Base-by-base conservation (phyloP, 2,888 invertebrate genomes). In the Agrochola lychnidis region DNA sequence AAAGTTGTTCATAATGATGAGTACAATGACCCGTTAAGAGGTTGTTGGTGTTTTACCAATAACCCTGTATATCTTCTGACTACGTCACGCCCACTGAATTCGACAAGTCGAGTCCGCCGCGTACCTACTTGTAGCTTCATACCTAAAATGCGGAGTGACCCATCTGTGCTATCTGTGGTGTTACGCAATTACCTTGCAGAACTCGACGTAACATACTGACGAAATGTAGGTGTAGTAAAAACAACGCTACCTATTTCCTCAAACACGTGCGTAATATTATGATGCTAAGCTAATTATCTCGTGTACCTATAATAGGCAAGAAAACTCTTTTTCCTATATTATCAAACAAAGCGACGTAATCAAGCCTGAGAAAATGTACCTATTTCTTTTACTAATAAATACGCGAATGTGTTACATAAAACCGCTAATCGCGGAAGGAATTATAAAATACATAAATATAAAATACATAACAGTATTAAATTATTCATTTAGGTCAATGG, bases 401-500 rank as follows among this genome's bases (percentile, higher is more conserved):
- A 57, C 30, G 81, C 61, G 25, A 78, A 70, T 69, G 22, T 36
- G 25, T 75, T 78, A 76, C 76, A 67, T 76, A 73, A 82, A 71
- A 70, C 69, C 48, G 25, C 22, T 40, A 76, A 71, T 56, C 0
- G 42, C 76, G 74, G 78, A 80, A 76, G 64, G 56, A 70, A 67
- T 77, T 51, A 69, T 64, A 51, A 69, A 56, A 64, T n/a, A 12
- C 25, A 45, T 45, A 48, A 48, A 48, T 12, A 36, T 67, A 36
- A 45, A 19, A 45, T 57, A 53, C 30, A 30, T 10, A 25, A 25
- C 14, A 14, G n/a, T 57, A 61, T 61, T 64, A 73, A 79, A 77
- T 42, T 77, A 85, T 83, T 81, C 63, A 81, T 77, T 40, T 57
- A 51, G 81, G 85, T 80, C 81, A 70, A 6, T 67, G 19, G 69